These are phyloP conservation scores for Drosophila macrospina DNA, from an alignment of 2,888 invertebrate species.

Conservation along the genomic window DNA sequence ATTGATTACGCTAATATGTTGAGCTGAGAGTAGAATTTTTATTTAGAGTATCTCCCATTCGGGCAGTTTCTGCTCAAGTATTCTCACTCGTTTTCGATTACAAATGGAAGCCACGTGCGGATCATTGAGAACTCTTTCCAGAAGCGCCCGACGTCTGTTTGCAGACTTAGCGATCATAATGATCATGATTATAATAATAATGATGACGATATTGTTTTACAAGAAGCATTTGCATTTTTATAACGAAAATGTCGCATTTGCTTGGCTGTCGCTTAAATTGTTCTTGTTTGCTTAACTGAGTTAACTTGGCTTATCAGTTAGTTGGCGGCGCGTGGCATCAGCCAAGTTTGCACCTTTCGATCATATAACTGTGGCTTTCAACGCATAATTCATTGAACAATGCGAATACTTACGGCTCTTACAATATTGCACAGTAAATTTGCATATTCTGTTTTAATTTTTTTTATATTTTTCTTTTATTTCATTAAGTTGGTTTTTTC, in stretches of 20 bases:
- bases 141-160: conserved; percentile 40
- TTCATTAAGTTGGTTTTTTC: conserved; percentile 22
- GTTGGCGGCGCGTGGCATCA: conserved; percentile 63
- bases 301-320: conserved; percentile 34
- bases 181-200: not conserved
- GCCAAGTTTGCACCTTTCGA: conserved; percentile 38
- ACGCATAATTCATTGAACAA: conserved; percentile 26
- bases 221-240: not conserved
- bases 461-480: conserved; percentile 1
- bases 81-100: not conserved
- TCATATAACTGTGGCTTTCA: conserved; percentile 12
- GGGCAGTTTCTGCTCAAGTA: not conserved
- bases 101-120: conserved; percentile 53
- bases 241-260: conserved; percentile 27
- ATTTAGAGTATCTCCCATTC: not conserved
- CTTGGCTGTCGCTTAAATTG: conserved; percentile 25
- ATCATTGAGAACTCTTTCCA: conserved; percentile 5
- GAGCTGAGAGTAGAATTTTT: no score
- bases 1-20: not conserved
- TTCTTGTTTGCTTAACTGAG: conserved; percentile 27
- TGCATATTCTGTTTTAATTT: conserved; percentile 24
- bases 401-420: conserved; percentile 18
- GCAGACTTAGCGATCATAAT: conserved; percentile 7
- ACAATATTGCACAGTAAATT: conserved; percentile 40
- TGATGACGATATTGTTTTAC: conserved; percentile 5